Base-by-base conservation (phyloP, 2,113 vertebrate species). In the Leiothrix lutea region DNA sequence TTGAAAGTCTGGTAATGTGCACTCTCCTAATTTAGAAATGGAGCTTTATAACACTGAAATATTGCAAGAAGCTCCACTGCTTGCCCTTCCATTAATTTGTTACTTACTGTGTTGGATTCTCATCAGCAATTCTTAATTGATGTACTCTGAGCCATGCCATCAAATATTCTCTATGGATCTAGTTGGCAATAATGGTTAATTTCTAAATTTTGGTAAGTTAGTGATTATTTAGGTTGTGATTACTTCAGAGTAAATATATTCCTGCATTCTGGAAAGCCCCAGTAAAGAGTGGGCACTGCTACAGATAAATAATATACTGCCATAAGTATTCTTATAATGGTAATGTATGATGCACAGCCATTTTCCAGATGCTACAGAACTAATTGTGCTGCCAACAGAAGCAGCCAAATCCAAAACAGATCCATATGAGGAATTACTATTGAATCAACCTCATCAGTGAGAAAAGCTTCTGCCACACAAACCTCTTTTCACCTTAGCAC, bases 301-400 rank as follows among this genome's bases (percentile, higher is more conserved):
- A 90, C 64, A 90, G 38, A 86, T 77, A 95, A 87, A 79, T 89
- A 80, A 90, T 77, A 73, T 21, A 70, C 79, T 66, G 73, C 71
- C 90, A 60, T 90, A 92, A 80, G 50, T 36, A 83, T 82, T 82
- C 67, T 93, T 91, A 83, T 36, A 62, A 73, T 80, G 79, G 58
- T 44, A 82, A 90, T 82, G 48, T 35, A 86, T 56, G 88, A 96
- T 80, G 85, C 72, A 90, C 38, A 9, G 70, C 80, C 88, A 80
- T 93, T 94, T 83, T 96, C 90, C 92, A 95, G 79, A 92, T 93
- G 94, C 85, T 74, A 72, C 79, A 88, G 94, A 88, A 93, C 90
- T 83, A 92, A 88, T 33, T 95, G 92, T 94, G 81, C 92, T 96
- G 96, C 94, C 94, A 97, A 48, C 47, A 74, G 87, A 88, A 88